Evolutionary conservation across 2,113 vertebrate genomes (phyloP).

Genomic region (Campylomormyrus tamandua): DNA sequence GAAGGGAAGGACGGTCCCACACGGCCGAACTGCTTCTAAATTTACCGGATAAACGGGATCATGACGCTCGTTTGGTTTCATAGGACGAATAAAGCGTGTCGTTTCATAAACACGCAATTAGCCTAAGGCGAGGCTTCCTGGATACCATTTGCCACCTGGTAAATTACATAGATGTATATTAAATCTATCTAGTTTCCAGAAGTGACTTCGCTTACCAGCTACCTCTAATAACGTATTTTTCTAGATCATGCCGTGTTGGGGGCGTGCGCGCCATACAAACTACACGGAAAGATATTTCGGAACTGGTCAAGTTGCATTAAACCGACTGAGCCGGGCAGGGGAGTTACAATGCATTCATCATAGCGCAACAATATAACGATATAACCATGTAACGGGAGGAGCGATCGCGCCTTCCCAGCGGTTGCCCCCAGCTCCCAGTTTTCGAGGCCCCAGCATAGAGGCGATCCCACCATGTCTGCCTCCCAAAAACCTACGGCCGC

Average conservation of each 20-base stretch:
- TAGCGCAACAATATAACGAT: background rate
- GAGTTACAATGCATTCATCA: background rate
- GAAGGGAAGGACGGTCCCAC: background rate
- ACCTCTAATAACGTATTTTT: background rate
- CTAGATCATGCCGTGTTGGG: background rate
- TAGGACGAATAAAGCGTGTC: background rate
- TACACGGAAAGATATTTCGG: background rate
- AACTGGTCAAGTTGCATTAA: background rate
- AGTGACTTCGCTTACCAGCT: background rate
- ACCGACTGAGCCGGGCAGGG: background rate
- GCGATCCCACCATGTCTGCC: background rate
- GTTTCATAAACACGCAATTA: background rate
- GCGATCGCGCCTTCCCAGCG: background rate
- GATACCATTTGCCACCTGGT: background rate
- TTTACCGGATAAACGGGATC: background rate
- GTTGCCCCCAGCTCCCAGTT: background rate
- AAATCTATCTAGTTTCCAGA: background rate
- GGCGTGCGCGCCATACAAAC: background rate
- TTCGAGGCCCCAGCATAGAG: background rate
- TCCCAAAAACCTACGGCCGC: background rate
- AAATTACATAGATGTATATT: background rate
- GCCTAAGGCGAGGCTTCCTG: background rate
- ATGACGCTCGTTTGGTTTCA: background rate
- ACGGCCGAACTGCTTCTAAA: background rate
- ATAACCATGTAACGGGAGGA: background rate